A percentile compares a stretch with the other conserved stretches of the same genome.
These are phyloP conservation scores for Mythimna albipuncta DNA, from an alignment of 2,888 invertebrate species.

Conservation along the genomic window DNA sequence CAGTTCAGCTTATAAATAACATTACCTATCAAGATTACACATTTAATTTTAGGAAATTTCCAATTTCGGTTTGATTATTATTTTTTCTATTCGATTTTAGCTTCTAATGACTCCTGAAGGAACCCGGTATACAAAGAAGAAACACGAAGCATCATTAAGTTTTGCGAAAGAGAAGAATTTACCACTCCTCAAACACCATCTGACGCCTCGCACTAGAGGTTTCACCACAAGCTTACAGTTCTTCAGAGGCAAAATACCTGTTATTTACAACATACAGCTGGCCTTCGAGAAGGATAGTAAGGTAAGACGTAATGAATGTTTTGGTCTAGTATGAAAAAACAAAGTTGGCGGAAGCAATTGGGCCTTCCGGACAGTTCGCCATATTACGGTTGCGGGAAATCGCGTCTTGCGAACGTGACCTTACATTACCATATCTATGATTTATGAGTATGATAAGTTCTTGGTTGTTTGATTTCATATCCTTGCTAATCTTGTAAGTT, in stretches of 20 bases:
- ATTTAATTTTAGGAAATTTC: background rate
- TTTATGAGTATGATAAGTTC: background rate
- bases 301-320: slow-evolving; percentile 73
- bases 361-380: slow-evolving; percentile 4
- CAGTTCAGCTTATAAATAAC: slow-evolving; percentile 2
- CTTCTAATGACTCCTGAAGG: slow-evolving; percentile 97
- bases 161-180: slow-evolving; percentile 97
- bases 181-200: slow-evolving; percentile 96
- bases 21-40: slow-evolving; percentile 7
- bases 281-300: slow-evolving; percentile 92
- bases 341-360: slow-evolving; percentile 22
- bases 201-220: slow-evolving; percentile 98
- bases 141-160: slow-evolving; percentile 96
- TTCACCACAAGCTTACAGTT: slow-evolving; percentile 96
- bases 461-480: slow-evolving; percentile 1
- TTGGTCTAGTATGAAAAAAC: background rate
- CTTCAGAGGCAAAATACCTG: slow-evolving; percentile 95
- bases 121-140: slow-evolving; percentile 96
- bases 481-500: background rate
- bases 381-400: slow-evolving; percentile 6
- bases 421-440: slow-evolving; percentile 18
- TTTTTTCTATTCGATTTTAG: slow-evolving; percentile 84
- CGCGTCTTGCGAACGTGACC: slow-evolving; percentile 11
- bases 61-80: slow-evolving; percentile 5
- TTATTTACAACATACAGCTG: slow-evolving; percentile 95